phyloP scores from a whole-genome alignment of 2,888 invertebrate genomes.

The Automeris io region DNA sequence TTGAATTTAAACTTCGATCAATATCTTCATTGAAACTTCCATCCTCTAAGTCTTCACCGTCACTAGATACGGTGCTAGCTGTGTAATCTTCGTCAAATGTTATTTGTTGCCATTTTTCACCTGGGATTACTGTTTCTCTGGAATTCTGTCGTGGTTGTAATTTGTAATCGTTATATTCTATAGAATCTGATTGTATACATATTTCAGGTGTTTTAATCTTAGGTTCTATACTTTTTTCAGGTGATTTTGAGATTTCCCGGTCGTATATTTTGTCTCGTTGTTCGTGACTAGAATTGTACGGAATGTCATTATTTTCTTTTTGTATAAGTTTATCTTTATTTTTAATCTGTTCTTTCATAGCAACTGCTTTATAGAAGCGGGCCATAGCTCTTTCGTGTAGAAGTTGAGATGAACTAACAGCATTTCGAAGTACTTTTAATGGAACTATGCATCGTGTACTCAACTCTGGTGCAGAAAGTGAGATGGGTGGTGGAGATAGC shows the following conservation, averaged over 20 bases:
- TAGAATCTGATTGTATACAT: conserved; percentile 48
- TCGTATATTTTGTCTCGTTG: conserved; percentile 20
- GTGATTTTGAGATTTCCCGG: conserved; percentile 18
- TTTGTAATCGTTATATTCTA: conserved; percentile 44
- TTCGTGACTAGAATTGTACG: conserved; percentile 34
- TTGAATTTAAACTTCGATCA: conserved; percentile 46
- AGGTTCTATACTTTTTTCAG: conserved; percentile 14
- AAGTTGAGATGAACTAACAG: conserved; percentile 89
- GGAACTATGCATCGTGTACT: conserved; percentile 69
- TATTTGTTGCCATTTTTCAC: conserved; percentile 65
- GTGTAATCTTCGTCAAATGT: conserved; percentile 79
- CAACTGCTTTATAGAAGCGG: conserved; percentile 86
- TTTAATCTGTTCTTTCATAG: conserved; percentile 80
- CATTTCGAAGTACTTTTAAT: conserved; percentile 80
- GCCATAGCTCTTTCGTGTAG: conserved; percentile 90
- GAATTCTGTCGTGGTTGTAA: conserved; percentile 38
- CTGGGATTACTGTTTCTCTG: conserved; percentile 42
- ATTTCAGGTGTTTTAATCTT: conserved; percentile 39
- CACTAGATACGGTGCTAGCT: conserved; percentile 78
- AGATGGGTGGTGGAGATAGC: conserved; percentile 86
- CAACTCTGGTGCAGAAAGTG: conserved; percentile 88
- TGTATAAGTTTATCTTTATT: conserved; percentile 30
- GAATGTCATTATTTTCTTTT: conserved; percentile 50
- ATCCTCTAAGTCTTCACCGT: conserved; percentile 62
- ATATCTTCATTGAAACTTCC: conserved; percentile 56